Evolutionary conservation across 2,113 vertebrate species (phyloP).

Genomic region (Urocitellus parryii): DNA sequence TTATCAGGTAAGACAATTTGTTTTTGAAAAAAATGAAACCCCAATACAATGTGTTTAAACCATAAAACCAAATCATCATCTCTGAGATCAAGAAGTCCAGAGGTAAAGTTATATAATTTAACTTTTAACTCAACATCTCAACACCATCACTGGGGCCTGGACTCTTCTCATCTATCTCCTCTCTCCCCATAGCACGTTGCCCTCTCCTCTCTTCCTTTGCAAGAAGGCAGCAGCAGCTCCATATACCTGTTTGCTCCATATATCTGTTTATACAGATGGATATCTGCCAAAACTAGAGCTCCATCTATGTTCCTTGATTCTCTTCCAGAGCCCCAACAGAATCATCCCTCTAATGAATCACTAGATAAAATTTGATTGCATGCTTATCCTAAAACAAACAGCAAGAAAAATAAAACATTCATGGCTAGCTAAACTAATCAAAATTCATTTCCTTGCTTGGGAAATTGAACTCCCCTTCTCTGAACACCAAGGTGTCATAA

Average conservation of each 20-base stretch:
- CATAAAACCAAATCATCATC: background rate
- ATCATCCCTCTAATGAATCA: background rate
- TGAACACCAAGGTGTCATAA: background rate
- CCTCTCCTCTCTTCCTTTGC: background rate
- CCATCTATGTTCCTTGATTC: background rate
- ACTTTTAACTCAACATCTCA: background rate
- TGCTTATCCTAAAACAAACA: background rate
- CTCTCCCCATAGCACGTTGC: background rate
- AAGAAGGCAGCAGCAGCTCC: background rate
- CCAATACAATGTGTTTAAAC: background rate
- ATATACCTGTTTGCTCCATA: rapidly evolving
- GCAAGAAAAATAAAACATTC: background rate
- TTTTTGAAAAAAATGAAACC: background rate
- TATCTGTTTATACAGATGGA: background rate
- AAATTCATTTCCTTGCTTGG: background rate
- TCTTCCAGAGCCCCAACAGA: background rate
- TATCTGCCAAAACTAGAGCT: too few relatives aligned
- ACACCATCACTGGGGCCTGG: too few relatives aligned
- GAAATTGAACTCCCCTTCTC: background rate
- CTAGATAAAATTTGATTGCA: background rate
- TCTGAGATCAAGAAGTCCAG: background rate
- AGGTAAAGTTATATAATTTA: background rate
- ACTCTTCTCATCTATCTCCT: background rate
- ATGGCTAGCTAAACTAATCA: background rate
- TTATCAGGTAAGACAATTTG: background rate